A percentile compares a stretch with the other conserved stretches of the same genome.
These are phyloP conservation scores for Acinonyx jubatus DNA, from an alignment of 2,113 vertebrate genomes.

Conservation along the genomic window DNA sequence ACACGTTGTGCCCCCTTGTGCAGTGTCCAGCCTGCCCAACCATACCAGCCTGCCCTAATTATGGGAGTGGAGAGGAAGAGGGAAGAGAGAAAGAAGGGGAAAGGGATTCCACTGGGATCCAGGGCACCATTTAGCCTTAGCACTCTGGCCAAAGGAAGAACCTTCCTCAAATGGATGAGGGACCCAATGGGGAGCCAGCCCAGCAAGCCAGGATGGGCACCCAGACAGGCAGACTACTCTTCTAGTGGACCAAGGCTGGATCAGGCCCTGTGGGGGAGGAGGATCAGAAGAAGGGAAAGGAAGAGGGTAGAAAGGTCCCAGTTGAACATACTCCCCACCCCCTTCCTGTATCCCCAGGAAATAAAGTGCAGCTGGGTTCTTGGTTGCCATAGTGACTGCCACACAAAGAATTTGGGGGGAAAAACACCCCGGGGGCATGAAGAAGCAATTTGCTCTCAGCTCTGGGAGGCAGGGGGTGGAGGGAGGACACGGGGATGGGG, in stretches of 20 bases:
- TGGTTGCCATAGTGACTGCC: slow-evolving; percentile 63
- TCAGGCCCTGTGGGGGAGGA: not conserved
- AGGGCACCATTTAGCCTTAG: not conserved
- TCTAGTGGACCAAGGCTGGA: not conserved
- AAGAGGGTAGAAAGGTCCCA: not conserved
- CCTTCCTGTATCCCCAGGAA: slow-evolving; percentile 25
- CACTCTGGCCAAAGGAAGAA: not conserved
- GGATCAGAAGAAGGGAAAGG: too few species aligned
- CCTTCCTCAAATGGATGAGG: not conserved
- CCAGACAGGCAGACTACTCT: not conserved
- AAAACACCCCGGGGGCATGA: not conserved
- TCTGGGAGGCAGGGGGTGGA: not conserved
- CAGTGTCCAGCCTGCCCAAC: not conserved
- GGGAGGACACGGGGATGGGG: not conserved
- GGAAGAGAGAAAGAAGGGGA: not conserved
- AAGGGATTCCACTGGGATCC: not conserved
- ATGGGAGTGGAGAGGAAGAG: not conserved
- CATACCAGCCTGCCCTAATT: not conserved
- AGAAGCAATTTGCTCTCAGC: slow-evolving; percentile 25
- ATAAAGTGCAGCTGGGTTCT: slow-evolving; percentile 38
- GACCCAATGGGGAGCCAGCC: not conserved
- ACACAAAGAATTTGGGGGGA: not conserved
- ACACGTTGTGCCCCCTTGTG: not conserved
- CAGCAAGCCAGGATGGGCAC: not conserved
- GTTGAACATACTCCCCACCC: not conserved